Evolutionary conservation across 2,888 invertebrate species (phyloP).

Genomic region (Thelaira solivaga): DNA sequence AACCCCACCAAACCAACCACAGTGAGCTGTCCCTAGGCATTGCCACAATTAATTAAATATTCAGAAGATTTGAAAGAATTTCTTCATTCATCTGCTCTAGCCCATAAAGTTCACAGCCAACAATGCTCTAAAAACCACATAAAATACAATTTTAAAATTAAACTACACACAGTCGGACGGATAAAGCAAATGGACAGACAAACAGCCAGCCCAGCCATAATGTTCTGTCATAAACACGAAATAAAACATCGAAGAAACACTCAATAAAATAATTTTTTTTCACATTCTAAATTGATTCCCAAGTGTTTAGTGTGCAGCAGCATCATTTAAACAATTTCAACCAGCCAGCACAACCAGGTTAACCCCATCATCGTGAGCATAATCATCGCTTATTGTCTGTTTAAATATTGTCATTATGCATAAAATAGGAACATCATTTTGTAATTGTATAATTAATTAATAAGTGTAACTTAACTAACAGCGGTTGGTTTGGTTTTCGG

Average conservation of each 20-base stretch:
- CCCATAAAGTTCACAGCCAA: background rate
- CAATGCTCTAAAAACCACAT: slow-evolving; percentile 22
- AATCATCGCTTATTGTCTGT: too few relatives aligned
- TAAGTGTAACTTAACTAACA: too few relatives aligned
- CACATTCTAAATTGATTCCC: slow-evolving; percentile 39
- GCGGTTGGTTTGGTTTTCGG: too few relatives aligned
- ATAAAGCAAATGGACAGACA: too few relatives aligned
- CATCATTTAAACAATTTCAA: slow-evolving; percentile 27
- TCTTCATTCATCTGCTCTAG: background rate
- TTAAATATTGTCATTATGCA: too few relatives aligned
- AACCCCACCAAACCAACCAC: too few relatives aligned
- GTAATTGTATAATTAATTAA: too few relatives aligned
- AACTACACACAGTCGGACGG: background rate
- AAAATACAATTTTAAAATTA: slow-evolving; percentile 19
- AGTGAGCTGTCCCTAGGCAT: slow-evolving; percentile 65
- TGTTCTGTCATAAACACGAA: slow-evolving; percentile 15
- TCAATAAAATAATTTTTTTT: slow-evolving; percentile 42
- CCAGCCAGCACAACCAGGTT: slow-evolving; percentile 17
- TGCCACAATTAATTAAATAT: slow-evolving; percentile 70
- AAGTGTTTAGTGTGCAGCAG: slow-evolving; percentile 23
- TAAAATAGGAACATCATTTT: too few relatives aligned
- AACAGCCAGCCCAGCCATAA: background rate
- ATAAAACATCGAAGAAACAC: slow-evolving; percentile 37
- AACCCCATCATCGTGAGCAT: slow-evolving; percentile 19
- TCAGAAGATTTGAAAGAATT: slow-evolving; percentile 60